phyloP scores from a whole-genome alignment of 1,140 invertebrate species.

The Dreissena rostriformis region DNA sequence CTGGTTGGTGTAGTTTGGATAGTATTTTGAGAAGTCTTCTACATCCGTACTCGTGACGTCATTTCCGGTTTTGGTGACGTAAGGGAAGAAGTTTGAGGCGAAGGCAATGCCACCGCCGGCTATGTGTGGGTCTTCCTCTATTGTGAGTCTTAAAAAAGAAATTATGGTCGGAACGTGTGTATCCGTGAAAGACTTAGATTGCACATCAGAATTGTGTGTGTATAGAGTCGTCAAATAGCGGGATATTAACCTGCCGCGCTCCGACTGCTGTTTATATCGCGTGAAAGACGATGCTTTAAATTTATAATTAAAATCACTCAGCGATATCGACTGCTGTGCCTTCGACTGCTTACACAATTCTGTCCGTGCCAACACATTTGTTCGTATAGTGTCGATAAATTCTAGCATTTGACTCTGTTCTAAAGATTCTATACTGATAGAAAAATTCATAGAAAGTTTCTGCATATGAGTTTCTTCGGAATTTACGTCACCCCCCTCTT shows the following conservation, averaged over 20 bases:
- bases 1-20: constrained; percentile 33
- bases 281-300: constrained; percentile 20
- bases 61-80: constrained; percentile 19
- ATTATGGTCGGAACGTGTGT: constrained; percentile 26
- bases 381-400: constrained; percentile 45
- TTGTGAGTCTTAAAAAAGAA: constrained; percentile 10
- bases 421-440: constrained; percentile 28
- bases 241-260: constrained; percentile 32
- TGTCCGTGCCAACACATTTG: constrained; percentile 9
- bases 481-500: constrained; percentile 16
- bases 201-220: constrained; percentile 5
- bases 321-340: constrained; percentile 8
- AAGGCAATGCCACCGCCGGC: constrained; percentile 40
- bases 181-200: constrained; percentile 28
- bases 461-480: constrained; percentile 19
- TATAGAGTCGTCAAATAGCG: constrained; percentile 38
- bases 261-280: constrained; percentile 32
- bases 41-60: neutral
- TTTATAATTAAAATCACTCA: constrained; percentile 34
- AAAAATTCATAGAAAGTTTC: constrained; percentile 4
- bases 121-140: constrained; percentile 32
- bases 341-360: constrained; percentile 10
- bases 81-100: constrained; percentile 33
- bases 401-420: constrained; percentile 44
- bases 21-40: constrained; percentile 23